Conservation (phyloP, 30 jellyfish, hydroid and myxozoan species). For the Aurelia aurita complex sp. Pacific region DNA sequence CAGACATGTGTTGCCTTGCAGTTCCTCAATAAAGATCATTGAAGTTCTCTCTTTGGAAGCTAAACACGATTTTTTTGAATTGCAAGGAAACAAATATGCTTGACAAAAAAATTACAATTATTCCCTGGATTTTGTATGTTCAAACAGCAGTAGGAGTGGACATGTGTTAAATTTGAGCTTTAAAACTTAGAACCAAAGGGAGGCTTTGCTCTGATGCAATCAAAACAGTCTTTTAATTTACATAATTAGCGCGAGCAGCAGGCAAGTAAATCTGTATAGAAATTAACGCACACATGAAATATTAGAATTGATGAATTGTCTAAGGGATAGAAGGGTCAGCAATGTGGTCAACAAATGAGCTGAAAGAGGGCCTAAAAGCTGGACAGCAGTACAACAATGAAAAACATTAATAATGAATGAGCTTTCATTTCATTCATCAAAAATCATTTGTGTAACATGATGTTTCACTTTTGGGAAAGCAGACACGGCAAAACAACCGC, state of each 20-base stretch:
- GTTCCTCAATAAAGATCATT: too few relatives aligned
- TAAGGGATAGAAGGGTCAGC: conserved; percentile 1
- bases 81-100: too few relatives aligned
- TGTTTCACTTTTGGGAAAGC: conserved; percentile 48
- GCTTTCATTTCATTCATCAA: conserved; percentile 57
- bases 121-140: too few relatives aligned
- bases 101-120: too few relatives aligned
- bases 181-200: not conserved
- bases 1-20: too few relatives aligned
- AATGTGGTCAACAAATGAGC: conserved; percentile 53
- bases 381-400: conserved; percentile 46
- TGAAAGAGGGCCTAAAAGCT: conserved; percentile 27
- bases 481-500: conserved; percentile 6
- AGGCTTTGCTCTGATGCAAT: not conserved
- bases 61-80: too few relatives aligned
- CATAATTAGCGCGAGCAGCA: too few relatives aligned
- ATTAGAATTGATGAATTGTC: conserved; percentile 2
- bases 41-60: too few relatives aligned
- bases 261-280: not conserved
- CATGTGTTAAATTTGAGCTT: too few relatives aligned
- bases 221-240: not conserved
- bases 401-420: conserved; percentile 21
- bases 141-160: too few relatives aligned
- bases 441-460: conserved; percentile 46
- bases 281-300: conserved; percentile 1